These are phyloP conservation scores for Ageneiosus marmoratus DNA, from an alignment of 2,113 vertebrate genomes.

Conservation along the genomic window DNA sequence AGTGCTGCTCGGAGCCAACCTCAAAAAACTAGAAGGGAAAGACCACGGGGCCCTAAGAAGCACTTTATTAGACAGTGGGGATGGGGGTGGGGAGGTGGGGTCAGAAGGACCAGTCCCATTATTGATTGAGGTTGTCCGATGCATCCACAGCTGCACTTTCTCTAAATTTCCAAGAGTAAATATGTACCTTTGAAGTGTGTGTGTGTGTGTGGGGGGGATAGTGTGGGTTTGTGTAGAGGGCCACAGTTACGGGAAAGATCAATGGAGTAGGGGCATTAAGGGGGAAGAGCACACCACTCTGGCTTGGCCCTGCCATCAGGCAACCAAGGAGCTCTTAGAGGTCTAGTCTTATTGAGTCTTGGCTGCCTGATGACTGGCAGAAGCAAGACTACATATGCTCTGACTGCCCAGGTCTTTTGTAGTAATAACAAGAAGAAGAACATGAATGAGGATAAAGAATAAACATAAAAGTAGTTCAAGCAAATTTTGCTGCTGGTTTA, in stretches of 20 bases:
- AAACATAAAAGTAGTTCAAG: not conserved
- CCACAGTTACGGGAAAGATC: constrained; percentile 99
- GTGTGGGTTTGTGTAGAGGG: constrained; percentile 94
- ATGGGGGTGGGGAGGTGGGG: constrained; percentile 58
- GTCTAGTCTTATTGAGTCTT: constrained; percentile 67
- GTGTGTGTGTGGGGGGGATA: constrained; percentile 78
- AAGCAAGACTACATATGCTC: constrained; percentile 54
- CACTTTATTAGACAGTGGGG: constrained; percentile 95
- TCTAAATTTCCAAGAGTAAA: constrained; percentile 99
- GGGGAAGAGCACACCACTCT: constrained; percentile 86
- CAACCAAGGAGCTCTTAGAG: constrained; percentile 65
- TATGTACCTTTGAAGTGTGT: constrained; percentile 97
- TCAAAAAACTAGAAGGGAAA: constrained; percentile 88
- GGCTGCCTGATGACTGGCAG: constrained; percentile 59
- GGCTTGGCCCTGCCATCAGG: constrained; percentile 82
- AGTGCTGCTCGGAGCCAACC: constrained; percentile 88
- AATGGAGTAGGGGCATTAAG: constrained; percentile 92
- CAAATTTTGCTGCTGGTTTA: not conserved
- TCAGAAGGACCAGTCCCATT: constrained; percentile 88
- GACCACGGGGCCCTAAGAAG: constrained; percentile 91
- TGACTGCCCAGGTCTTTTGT: constrained; percentile 53
- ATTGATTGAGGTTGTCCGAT: constrained; percentile 97
- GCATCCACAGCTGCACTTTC: constrained; percentile 98
- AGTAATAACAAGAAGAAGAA: constrained; percentile 1
- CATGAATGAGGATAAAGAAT: not conserved